Conservation (phyloP, 1,140 invertebrate genomes). For the Calosoma granatense region DNA sequence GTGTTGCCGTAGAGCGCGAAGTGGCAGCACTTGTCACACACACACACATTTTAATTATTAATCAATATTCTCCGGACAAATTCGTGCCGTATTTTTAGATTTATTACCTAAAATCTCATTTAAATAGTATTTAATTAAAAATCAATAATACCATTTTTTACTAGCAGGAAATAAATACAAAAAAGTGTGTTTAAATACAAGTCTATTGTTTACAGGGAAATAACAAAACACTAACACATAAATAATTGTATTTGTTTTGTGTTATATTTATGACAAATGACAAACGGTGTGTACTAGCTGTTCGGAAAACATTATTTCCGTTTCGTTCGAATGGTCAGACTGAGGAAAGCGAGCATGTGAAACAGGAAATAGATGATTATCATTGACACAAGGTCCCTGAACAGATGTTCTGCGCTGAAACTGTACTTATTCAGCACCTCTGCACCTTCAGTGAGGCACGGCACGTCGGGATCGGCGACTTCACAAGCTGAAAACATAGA, state of each 20-base stretch:
- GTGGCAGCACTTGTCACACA: neutral
- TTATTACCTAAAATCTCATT: neutral
- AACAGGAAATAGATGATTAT: constrained; percentile 53
- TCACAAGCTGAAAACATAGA: constrained; percentile 54
- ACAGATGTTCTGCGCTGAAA: constrained; percentile 54
- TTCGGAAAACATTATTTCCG: constrained; percentile 41
- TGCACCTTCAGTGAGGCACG: constrained; percentile 58
- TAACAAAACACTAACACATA: no score
- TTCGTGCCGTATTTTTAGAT: neutral
- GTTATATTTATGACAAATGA: neutral
- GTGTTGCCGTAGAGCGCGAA: neutral
- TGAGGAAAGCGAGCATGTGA: constrained; percentile 56
- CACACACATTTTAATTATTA: neutral
- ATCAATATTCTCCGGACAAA: neutral
- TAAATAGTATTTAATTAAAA: neutral
- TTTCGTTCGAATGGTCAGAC: constrained; percentile 50
- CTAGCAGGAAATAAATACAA: neutral
- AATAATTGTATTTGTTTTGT: no score
- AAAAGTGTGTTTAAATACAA: neutral
- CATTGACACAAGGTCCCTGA: constrained; percentile 53
- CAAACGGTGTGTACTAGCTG: neutral
- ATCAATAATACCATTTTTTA: neutral
- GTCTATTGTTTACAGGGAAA: neutral
- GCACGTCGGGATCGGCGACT: constrained; percentile 40
- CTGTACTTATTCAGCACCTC: constrained; percentile 63